These are phyloP conservation scores for Luehdorfia chinensis DNA, from an alignment of 1,140 invertebrate species.

Conservation along the genomic window DNA sequence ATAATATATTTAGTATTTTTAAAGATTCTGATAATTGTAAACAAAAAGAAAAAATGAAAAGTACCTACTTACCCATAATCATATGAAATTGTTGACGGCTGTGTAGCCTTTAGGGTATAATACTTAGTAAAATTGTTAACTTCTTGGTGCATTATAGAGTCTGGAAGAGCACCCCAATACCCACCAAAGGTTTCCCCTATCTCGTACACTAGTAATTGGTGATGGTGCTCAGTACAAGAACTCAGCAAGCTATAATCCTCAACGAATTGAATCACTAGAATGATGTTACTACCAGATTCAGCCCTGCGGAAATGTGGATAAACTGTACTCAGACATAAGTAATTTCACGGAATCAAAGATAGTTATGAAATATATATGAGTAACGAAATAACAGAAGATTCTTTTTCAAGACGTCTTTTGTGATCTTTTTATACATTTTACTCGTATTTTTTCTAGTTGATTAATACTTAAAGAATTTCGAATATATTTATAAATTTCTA, in stretches of 20 bases:
- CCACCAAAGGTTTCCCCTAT: conserved; percentile 57
- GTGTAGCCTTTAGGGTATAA: conserved; percentile 47
- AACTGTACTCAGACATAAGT: too few species aligned
- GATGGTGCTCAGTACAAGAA: conserved; percentile 28
- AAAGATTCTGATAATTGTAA: too few species aligned
- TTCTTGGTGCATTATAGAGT: conserved; percentile 26
- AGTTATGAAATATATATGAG: too few species aligned
- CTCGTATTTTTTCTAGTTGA: too few species aligned
- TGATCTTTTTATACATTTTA: too few species aligned
- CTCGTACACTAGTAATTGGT: conserved; percentile 53
- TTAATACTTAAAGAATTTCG: too few species aligned
- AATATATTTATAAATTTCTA: too few species aligned
- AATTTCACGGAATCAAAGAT: too few species aligned
- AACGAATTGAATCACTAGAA: conserved; percentile 47
- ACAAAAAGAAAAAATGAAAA: too few species aligned
- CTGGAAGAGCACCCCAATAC: conserved; percentile 52
- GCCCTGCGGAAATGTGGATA: conserved; percentile 42
- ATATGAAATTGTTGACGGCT: conserved; percentile 10
- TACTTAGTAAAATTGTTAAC: conserved; percentile 21
- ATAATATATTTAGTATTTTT: too few species aligned
- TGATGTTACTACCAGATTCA: conserved; percentile 53
- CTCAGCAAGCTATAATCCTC: conserved; percentile 24
- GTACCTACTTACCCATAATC: background rate
- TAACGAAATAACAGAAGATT: too few species aligned
- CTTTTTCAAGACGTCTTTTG: too few species aligned